phyloP scores from a whole-genome alignment of 1,140 invertebrate species.

The Brachionus angularis region DNA sequence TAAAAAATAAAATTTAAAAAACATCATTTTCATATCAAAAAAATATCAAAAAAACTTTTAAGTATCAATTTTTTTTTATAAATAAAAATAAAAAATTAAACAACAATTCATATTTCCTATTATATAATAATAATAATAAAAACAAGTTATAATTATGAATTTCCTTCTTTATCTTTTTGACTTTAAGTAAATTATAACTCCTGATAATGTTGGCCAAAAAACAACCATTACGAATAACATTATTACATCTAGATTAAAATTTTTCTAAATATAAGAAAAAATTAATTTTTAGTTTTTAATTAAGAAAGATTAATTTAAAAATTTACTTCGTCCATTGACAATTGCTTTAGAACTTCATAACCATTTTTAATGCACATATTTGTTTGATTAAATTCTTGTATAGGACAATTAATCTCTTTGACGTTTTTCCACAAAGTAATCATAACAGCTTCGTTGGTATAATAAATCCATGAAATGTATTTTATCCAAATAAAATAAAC shows the following conservation, averaged over 20 bases:
- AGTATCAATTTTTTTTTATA: too few relatives aligned
- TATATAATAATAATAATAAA: not conserved
- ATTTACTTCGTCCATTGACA: constrained; percentile 27
- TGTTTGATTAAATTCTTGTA: too few relatives aligned
- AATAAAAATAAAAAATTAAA: too few relatives aligned
- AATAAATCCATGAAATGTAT: constrained; percentile 44
- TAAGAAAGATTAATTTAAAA: not conserved
- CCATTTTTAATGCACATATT: constrained; percentile 40
- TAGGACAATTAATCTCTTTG: constrained; percentile 14
- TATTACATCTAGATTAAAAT: constrained; percentile 12
- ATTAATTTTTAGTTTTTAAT: not conserved
- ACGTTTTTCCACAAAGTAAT: constrained; percentile 33
- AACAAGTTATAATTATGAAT: too few relatives aligned
- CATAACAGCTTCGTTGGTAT: constrained; percentile 22
- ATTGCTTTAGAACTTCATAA: constrained; percentile 14
- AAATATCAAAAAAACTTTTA: too few relatives aligned
- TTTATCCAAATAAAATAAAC: constrained; percentile 43
- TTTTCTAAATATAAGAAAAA: not conserved
- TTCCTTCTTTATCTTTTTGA: constrained; percentile 41
- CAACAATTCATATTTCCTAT: too few relatives aligned
- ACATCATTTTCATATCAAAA: too few relatives aligned
- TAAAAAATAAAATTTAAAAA: too few relatives aligned
- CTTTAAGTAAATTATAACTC: constrained; percentile 23
- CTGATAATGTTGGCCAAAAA: constrained; percentile 35
- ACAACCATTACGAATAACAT: constrained; percentile 4